Percentiles rank a stretch among this genome's conserved stretches.
phyloP scores from a whole-genome alignment of 2,797 vertebrate genomes.

The Cyclopterus lumpus region DNA sequence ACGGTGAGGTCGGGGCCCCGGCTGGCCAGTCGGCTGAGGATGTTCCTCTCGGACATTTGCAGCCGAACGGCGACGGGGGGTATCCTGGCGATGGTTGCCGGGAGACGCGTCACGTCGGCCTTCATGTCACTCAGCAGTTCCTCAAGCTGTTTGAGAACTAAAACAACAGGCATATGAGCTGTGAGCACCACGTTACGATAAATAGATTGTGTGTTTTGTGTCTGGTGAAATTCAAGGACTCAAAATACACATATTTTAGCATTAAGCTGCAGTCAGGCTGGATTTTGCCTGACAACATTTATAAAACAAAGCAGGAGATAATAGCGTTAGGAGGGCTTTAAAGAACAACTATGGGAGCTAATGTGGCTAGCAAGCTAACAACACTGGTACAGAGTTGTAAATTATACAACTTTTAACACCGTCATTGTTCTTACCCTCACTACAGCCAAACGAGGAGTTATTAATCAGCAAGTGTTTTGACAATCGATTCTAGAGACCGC shows the following conservation, averaged over 20 bases:
- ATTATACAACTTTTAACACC: not conserved
- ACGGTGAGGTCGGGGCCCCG: constrained; percentile 87
- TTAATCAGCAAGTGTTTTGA: not conserved
- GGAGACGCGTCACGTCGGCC: constrained; percentile 96
- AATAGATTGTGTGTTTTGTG: not conserved
- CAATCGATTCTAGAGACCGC: not conserved
- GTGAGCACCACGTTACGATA: not conserved
- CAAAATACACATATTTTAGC: not conserved
- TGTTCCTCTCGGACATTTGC: constrained; percentile 99
- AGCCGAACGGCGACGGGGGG: constrained; percentile 96
- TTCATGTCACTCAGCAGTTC: constrained; percentile 99
- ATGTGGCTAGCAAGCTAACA: not conserved
- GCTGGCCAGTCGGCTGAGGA: constrained; percentile 96
- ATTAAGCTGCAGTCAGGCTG: not conserved
- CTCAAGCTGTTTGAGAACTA: constrained; percentile 99
- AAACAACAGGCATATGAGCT: constrained; percentile 10
- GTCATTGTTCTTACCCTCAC: not conserved
- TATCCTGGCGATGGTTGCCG: constrained; percentile 97
- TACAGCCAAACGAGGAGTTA: not conserved
- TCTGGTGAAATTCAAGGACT: not conserved
- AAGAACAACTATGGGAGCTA: not conserved
- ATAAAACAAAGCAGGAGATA: not conserved
- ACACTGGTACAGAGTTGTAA: not conserved
- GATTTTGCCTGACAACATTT: not conserved
- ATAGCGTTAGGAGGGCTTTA: not conserved